Conservation (phyloP, 2,888 invertebrate genomes). For the Pemphredon lugubris region DNA sequence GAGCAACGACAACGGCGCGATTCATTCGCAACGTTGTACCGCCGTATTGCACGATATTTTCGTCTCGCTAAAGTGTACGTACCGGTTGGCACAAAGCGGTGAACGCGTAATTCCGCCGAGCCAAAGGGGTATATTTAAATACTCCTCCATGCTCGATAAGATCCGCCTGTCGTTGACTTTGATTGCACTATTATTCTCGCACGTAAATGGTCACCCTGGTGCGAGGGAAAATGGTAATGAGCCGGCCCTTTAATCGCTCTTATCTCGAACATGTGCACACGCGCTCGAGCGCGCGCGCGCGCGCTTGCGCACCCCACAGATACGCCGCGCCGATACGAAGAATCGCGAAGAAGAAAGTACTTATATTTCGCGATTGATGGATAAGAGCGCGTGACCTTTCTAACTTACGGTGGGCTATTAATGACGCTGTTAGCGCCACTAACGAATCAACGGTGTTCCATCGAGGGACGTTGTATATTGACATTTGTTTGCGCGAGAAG, state of each 20-base stretch:
- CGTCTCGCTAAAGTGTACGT: too few relatives aligned
- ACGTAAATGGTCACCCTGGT: slow-evolving; percentile 52
- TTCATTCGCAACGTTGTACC: too few relatives aligned
- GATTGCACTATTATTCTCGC: slow-evolving; percentile 66
- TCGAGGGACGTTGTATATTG: too few relatives aligned
- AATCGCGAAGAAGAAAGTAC: slow-evolving; percentile 48
- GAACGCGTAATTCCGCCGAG: slow-evolving; percentile 17
- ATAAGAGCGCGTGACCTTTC: slow-evolving; percentile 49
- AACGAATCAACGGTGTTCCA: too few relatives aligned
- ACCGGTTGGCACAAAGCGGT: neutral
- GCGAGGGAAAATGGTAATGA: slow-evolving; percentile 67
- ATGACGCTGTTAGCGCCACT: too few relatives aligned
- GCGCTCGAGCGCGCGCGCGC: slow-evolving; percentile 24
- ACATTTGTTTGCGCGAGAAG: too few relatives aligned
- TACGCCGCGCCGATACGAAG: slow-evolving; percentile 28
- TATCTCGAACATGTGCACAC: slow-evolving; percentile 59
- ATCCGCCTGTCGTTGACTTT: slow-evolving; percentile 63
- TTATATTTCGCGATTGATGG: slow-evolving; percentile 45
- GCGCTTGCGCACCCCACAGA: too few relatives aligned
- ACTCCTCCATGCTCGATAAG: slow-evolving; percentile 53
- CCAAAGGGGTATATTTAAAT: slow-evolving; percentile 53
- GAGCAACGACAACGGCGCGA: too few relatives aligned
- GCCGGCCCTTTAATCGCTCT: slow-evolving; percentile 66
- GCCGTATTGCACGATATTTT: too few relatives aligned
- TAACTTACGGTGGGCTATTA: slow-evolving; percentile 26